Evolutionary conservation across 2,888 invertebrate species (phyloP), one percentile per base, ranked within the genome.

Genomic region (Nowickia ferox): DNA sequence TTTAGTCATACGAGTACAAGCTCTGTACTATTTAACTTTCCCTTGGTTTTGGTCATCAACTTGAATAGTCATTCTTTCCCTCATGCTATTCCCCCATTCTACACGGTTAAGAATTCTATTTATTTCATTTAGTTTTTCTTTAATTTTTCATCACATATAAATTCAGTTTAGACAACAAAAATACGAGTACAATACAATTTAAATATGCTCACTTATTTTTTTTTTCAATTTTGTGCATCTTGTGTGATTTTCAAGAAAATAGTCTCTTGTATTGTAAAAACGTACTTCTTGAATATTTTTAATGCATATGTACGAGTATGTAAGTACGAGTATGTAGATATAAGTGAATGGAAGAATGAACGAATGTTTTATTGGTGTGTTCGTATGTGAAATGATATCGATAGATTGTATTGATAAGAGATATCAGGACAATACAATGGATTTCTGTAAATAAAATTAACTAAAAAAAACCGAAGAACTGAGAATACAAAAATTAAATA

Each of bases 401-500:
- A 86, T 83, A 79, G 85, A 86, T 86, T 75, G 74, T 72, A 83
- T 79, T 83, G 85, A 86, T 86, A 86, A 86, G 79, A 78, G 85
- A 86, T 86, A 86, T 76, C 85, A 65, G 75, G 68, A 84, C 65
- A 83, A 82, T 63, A 81, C 82, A 82, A 86, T 82, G 78, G 59
- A 13, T 61, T 86, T 79, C 38, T 38, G 53, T 44, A 77, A 83
- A 83, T 72, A 79, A 84, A 79, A 79, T 84, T 84, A 75, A 79
- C 66, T 22, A 80, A 55, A 71, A n/a, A 30, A 30, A 72, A 78
- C 63, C 46, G 46, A 53, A 72, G 55, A 53, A 57, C 53, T 55
- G 53, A n/a, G 68, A 57, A 59, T 59, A 30, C 17, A 48, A 61
- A 72, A 57, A 71, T 30, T 8, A 19, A 57, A 69, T 19, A 69